phyloP scores from a whole-genome alignment of 2,888 invertebrate species.

The Caenorhabditis panamensis region DNA sequence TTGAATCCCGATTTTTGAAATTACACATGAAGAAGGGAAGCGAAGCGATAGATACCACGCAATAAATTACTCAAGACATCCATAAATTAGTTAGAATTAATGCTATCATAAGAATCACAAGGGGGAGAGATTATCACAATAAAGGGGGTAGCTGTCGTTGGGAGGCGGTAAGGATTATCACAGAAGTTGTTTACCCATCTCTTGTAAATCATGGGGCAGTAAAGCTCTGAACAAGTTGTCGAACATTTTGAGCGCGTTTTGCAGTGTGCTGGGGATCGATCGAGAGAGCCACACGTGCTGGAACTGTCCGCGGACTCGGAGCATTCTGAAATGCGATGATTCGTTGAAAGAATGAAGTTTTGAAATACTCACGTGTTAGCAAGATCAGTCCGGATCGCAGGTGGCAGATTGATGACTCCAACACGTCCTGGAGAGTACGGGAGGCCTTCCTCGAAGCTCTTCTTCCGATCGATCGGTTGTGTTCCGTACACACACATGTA shows the following conservation, averaged over 20 bases:
- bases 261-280: conserved; percentile 77
- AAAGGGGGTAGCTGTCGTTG: not conserved
- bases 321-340: conserved; percentile 64
- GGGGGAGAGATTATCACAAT: conserved; percentile 39
- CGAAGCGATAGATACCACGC: conserved; percentile 20
- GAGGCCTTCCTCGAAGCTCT: conserved; percentile 60
- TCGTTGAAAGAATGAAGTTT: not conserved
- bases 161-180: conserved; percentile 37
- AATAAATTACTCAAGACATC: conserved; percentile 27
- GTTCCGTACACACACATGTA: conserved; percentile 84
- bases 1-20: conserved; percentile 26
- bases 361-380: conserved; percentile 84
- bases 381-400: conserved; percentile 85
- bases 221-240: conserved; percentile 78
- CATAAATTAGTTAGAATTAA: conserved; percentile 24
- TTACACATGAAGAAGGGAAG: conserved; percentile 24
- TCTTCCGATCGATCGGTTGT: conserved; percentile 54
- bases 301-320: conserved; percentile 77
- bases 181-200: conserved; percentile 74
- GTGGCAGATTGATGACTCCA: conserved; percentile 85
- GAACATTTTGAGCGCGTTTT: conserved; percentile 79
- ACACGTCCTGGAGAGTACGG: conserved; percentile 82
- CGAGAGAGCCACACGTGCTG: conserved; percentile 79
- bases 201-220: conserved; percentile 77
- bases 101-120: conserved; percentile 42